These are phyloP conservation scores for Epinephelus lanceolatus DNA, from an alignment of 2,113 vertebrate genomes.

Conservation along the genomic window DNA sequence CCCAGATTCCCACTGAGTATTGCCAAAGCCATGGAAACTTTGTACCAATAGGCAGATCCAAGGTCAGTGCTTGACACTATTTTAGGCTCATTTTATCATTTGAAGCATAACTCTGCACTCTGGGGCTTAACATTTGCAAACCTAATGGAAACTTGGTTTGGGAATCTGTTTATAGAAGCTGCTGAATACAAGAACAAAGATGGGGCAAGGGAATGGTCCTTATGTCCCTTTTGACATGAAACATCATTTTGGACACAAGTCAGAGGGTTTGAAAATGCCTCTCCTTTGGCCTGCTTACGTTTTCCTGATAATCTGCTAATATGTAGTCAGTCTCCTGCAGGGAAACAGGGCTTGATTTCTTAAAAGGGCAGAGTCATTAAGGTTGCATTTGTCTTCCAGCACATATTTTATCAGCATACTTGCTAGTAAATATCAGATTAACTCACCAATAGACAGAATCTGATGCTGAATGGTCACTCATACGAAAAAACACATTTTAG, in stretches of 20 bases:
- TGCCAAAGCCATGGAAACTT: slow-evolving; percentile 78
- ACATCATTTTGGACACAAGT: slow-evolving; percentile 20
- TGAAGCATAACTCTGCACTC: slow-evolving; percentile 59
- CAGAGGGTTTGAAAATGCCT: slow-evolving; percentile 28
- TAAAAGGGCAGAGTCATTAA: background rate
- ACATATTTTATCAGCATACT: background rate
- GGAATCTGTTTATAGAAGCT: slow-evolving; percentile 74
- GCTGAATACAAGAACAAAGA: slow-evolving; percentile 51
- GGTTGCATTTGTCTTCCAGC: background rate
- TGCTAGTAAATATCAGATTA: background rate
- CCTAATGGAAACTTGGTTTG: slow-evolving; percentile 72
- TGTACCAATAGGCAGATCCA: slow-evolving; percentile 66
- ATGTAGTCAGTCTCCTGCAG: background rate
- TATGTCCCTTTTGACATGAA: slow-evolving; percentile 43
- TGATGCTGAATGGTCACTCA: background rate
- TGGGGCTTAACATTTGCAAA: slow-evolving; percentile 65
- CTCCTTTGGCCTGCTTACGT: slow-evolving; percentile 7
- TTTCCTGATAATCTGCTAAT: slow-evolving; percentile 1
- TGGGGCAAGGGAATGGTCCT: slow-evolving; percentile 30
- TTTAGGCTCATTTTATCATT: slow-evolving; percentile 70
- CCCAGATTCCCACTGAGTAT: slow-evolving; percentile 37
- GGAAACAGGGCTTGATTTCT: background rate
- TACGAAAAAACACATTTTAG: background rate
- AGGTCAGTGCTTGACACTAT: slow-evolving; percentile 76
- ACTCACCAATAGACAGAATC: background rate